Evolutionary conservation across 2,113 vertebrate species (phyloP).

Genomic region (Ginglymostoma cirratum): DNA sequence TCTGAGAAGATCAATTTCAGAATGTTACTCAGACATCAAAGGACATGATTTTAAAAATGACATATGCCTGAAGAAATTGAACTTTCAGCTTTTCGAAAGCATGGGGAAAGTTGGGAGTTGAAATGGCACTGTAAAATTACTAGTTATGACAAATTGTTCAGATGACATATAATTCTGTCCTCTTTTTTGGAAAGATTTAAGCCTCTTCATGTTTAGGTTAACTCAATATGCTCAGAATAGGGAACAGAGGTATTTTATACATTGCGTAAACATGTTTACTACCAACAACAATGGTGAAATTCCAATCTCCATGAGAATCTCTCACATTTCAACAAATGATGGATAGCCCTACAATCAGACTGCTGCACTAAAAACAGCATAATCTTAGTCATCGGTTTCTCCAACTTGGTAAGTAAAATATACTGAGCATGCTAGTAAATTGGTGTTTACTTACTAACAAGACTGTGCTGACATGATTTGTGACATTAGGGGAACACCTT

Average conservation of each 20-base stretch:
- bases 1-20: neutral
- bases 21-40: neutral
- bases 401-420: neutral
- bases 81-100: too few relatives aligned
- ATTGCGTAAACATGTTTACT: neutral
- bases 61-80: too few relatives aligned
- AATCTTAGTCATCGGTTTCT: neutral
- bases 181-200: neutral
- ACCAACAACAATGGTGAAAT: neutral
- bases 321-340: neutral
- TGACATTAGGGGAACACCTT: neutral
- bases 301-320: neutral
- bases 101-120: too few relatives aligned
- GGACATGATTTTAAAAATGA: too few relatives aligned
- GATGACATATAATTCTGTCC: too few relatives aligned
- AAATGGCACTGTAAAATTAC: too few relatives aligned
- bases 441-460: neutral
- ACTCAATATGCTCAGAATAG: neutral
- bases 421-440: neutral
- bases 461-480: neutral
- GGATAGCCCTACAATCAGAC: neutral
- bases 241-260: neutral
- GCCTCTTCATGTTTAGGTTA: neutral
- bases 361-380: neutral
- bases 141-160: too few relatives aligned